Percentiles rank a stretch among this genome's conserved stretches.
phyloP scores from a whole-genome alignment of 2,113 vertebrate genomes.

The Cephalophus harveyi region DNA sequence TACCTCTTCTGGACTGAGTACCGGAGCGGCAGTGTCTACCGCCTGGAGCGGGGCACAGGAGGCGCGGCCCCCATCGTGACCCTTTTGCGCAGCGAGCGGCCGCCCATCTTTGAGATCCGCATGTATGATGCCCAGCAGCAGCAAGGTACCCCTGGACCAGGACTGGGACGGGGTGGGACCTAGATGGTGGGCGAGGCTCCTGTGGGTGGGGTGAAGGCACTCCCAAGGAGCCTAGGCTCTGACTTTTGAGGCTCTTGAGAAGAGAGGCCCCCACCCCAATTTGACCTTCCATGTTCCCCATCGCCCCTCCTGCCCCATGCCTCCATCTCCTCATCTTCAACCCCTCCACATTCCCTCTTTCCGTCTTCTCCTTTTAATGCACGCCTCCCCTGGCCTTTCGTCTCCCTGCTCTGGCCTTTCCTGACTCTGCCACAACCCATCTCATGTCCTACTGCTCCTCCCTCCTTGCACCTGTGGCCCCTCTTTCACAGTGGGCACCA shows the following conservation, averaged over 20 bases:
- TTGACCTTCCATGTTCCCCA: not conserved
- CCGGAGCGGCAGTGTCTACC: slow-evolving; percentile 94
- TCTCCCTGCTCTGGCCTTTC: not conserved
- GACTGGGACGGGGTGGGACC: not conserved
- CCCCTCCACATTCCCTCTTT: not conserved
- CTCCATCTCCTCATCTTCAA: not conserved
- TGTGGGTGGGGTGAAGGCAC: not conserved
- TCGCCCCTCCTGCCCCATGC: not conserved
- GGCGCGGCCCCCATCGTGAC: slow-evolving; percentile 84
- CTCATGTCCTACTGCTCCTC: rapidly evolving
- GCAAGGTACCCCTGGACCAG: slow-evolving; percentile 83
- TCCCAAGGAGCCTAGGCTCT: not conserved
- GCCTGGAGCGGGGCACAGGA: slow-evolving; percentile 83
- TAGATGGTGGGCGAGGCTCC: not conserved
- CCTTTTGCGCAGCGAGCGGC: slow-evolving; percentile 93
- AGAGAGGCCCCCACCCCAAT: not conserved
- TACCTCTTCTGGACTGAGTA: slow-evolving; percentile 98
- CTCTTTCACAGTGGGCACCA: slow-evolving; percentile 84
- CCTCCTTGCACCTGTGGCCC: not conserved
- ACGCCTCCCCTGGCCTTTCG: not conserved
- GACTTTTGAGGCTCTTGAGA: not conserved
- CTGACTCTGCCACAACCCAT: not conserved
- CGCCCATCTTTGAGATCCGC: slow-evolving; percentile 97
- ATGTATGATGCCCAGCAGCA: slow-evolving; percentile 98
- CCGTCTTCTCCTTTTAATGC: not conserved